phyloP scores from a whole-genome alignment of 2,888 invertebrate genomes.

The Himalopsyche kuldschensis region DNA sequence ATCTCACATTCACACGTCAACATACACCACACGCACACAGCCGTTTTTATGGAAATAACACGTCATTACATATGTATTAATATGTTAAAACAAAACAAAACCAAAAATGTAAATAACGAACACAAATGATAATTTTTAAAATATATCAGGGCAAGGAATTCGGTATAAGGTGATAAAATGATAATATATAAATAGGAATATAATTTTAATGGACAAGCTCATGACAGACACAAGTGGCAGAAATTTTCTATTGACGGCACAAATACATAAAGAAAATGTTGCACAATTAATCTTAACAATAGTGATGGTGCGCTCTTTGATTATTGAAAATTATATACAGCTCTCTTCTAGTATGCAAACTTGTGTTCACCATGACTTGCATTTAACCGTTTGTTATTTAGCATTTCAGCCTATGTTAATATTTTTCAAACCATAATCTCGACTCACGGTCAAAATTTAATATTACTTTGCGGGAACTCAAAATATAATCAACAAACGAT shows the following conservation, averaged over 20 bases:
- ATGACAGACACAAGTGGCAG: conserved; percentile 54
- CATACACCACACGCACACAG: conserved; percentile 26
- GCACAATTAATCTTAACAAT: conserved; percentile 22
- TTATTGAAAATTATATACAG: neutral
- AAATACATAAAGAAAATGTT: conserved; percentile 31
- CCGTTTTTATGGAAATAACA: conserved; percentile 28
- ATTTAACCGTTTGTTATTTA: conserved; percentile 27
- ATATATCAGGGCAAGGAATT: conserved; percentile 19
- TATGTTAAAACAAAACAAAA: conserved; percentile 19
- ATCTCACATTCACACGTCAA: conserved; percentile 11
- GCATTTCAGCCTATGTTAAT: conserved; percentile 20
- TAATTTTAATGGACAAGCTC: conserved; percentile 43
- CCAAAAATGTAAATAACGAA: conserved; percentile 21
- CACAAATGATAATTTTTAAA: conserved; percentile 2
- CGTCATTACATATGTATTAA: conserved; percentile 33
- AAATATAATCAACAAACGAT: conserved; percentile 20
- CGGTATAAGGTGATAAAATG: conserved; percentile 19
- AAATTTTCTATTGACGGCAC: conserved; percentile 45
- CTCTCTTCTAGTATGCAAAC: neutral
- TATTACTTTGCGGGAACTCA: conserved; percentile 12
- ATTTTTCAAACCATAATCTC: neutral
- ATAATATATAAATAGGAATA: conserved; percentile 17
- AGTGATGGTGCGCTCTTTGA: neutral
- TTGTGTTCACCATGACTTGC: conserved; percentile 38
- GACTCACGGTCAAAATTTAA: neutral